A percentile compares a stretch with the other conserved stretches of the same genome.
These are phyloP conservation scores for Drosophila albomicans DNA, from an alignment of 1,140 invertebrate genomes.

Conservation along the genomic window DNA sequence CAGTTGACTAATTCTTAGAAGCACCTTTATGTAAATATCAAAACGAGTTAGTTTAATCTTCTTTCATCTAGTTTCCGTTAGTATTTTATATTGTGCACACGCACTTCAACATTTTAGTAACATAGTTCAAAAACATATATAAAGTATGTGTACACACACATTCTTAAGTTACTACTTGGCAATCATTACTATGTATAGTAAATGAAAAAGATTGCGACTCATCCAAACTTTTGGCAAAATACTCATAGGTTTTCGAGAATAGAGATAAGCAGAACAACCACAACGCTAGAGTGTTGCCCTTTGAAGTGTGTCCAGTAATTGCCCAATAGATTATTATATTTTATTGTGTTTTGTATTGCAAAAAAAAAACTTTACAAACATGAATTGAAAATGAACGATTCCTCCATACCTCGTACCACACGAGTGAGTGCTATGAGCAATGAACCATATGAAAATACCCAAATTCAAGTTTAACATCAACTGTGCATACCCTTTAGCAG, in stretches of 20 bases:
- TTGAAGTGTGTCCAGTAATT: constrained; percentile 32
- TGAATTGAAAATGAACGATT: neutral
- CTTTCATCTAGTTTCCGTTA: constrained; percentile 4
- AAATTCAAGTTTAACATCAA: neutral
- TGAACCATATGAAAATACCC: no score
- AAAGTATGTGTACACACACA: no score
- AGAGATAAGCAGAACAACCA: constrained; percentile 17
- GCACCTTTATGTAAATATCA: neutral
- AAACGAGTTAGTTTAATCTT: neutral
- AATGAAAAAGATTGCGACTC: constrained; percentile 21
- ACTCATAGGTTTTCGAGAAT: constrained; percentile 1
- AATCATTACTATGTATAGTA: neutral
- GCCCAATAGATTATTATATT: constrained; percentile 18
- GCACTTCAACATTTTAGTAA: neutral
- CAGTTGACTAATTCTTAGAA: no score
- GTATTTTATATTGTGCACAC: neutral
- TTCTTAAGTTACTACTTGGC: neutral
- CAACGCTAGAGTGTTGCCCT: constrained; percentile 11
- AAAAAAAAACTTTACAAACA: neutral
- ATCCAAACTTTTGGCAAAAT: constrained; percentile 10
- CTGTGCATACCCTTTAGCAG: constrained; percentile 7
- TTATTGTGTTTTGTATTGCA: constrained; percentile 12
- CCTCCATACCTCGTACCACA: neutral
- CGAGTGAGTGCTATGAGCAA: no score
- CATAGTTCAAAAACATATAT: neutral